A percentile compares a stretch with the other conserved stretches of the same genome.
phyloP scores from a whole-genome alignment of 2,797 vertebrate species.

The Macropodus opercularis region DNA sequence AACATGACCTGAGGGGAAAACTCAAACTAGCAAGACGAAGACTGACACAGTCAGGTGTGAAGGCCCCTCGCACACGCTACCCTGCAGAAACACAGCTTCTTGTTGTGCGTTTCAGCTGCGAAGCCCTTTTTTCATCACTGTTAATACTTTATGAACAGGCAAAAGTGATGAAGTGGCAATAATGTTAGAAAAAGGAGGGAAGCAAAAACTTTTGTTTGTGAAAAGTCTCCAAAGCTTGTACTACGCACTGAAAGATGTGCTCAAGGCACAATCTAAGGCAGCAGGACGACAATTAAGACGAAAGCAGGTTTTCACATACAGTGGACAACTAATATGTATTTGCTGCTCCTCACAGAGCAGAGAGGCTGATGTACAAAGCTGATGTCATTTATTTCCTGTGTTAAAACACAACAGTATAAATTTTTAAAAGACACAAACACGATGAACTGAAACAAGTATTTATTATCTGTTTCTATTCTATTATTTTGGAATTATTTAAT shows the following conservation, averaged over 20 bases:
- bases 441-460: too few species aligned
- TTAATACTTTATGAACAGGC: slow-evolving; percentile 54
- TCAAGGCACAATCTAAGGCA: slow-evolving; percentile 10
- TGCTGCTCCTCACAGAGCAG: neutral
- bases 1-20: slow-evolving; percentile 70
- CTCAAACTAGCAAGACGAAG: slow-evolving; percentile 57
- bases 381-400: too few species aligned
- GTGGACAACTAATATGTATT: too few species aligned
- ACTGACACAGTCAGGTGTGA: slow-evolving; percentile 68
- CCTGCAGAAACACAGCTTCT: slow-evolving; percentile 46
- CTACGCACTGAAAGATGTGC: slow-evolving; percentile 1
- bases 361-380: too few species aligned
- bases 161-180: slow-evolving; percentile 41
- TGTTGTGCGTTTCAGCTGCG: slow-evolving; percentile 49
- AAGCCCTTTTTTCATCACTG: slow-evolving; percentile 21
- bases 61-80: slow-evolving; percentile 18
- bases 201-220: slow-evolving; percentile 26
- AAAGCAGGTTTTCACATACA: too few species aligned
- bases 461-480: too few species aligned
- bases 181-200: slow-evolving; percentile 30
- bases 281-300: too few species aligned
- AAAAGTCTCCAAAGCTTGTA: slow-evolving; percentile 45
- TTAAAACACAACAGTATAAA: too few species aligned
- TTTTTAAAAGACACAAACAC: too few species aligned
- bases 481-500: too few species aligned